Evolutionary conservation across 2,797 vertebrate genomes (phyloP).

Genomic region (Danio jaintianensis): DNA sequence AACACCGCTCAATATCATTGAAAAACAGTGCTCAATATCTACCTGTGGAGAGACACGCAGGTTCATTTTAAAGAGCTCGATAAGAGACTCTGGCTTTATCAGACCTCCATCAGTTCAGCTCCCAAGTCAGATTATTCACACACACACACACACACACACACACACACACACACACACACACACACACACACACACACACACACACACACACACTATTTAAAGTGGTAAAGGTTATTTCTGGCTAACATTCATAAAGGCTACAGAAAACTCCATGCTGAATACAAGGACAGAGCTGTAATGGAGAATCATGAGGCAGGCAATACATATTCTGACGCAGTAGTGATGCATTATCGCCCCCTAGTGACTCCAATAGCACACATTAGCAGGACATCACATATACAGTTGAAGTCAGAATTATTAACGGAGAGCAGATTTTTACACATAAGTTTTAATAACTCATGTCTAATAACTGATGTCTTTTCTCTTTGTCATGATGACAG

Average conservation of each 20-base stretch:
- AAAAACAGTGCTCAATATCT: slow-evolving; percentile 55
- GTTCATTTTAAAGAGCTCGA: slow-evolving; percentile 59
- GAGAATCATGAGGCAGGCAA: too few relatives aligned
- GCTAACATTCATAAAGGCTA: slow-evolving; percentile 1
- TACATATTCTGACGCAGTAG: neutral
- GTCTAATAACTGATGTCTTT: too few relatives aligned
- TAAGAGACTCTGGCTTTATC: slow-evolving; percentile 50
- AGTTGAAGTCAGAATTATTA: too few relatives aligned
- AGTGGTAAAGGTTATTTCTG: neutral
- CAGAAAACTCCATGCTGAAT: neutral
- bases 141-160: neutral
- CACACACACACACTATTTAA: slow-evolving; percentile 1
- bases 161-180: slow-evolving; percentile 19
- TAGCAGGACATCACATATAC: neutral
- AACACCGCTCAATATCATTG: slow-evolving; percentile 58
- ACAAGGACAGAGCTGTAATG: neutral
- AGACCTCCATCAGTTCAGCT: slow-evolving; percentile 39
- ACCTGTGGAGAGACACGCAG: slow-evolving; percentile 51
- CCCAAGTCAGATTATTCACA: slow-evolving; percentile 9
- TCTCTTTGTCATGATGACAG: too few relatives aligned
- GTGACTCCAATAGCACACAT: neutral
- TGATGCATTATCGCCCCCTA: slow-evolving; percentile 21
- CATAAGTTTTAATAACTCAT: too few relatives aligned
- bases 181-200: slow-evolving; percentile 7
- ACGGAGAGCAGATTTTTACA: too few relatives aligned